Base-by-base conservation (phyloP, 2,797 vertebrate species). In the Apogon hyalosoma region DNA sequence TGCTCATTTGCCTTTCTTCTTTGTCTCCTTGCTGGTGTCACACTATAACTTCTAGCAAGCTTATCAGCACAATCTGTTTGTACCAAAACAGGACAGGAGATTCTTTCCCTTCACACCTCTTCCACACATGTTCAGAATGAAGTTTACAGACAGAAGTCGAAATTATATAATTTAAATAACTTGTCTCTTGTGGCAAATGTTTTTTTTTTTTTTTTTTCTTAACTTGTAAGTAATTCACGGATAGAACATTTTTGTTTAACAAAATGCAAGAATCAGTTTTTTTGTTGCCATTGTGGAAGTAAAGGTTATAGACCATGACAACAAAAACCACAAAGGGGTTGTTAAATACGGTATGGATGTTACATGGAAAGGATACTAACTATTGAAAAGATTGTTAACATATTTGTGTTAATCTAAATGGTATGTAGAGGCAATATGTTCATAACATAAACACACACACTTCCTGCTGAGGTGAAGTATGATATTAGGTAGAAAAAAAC, bases 21-120 rank as follows among this genome's bases (percentile, higher is more conserved):
- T 46, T 74, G 60, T 66, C 53, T 69, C 7, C 9, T 56, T 58
- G 57, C 47, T 28, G 43, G 36, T 49, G 36, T 64, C 64, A 57
- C 58, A 63, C 57, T 73, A 39, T 62, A 80, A 51, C 39, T 47
- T 69, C 45, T 62, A 62, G 7, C 3, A 11, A 16, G 50, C 55
- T 24, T 40, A 31, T 39, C 31, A 54, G 33, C 56, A 46, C 15
- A 83, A 83, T 87, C 88, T 90, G 88, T 89, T 92, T 89, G 66
- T 72, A 75, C 74, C 85, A 89, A 89, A 90, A 89, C 90, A 90
- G 53, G 52, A 82, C 75, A 71, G 24, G 36, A 50, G 28, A 74
- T 63, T 70, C 7, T 47, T 52, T 69, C 42, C 31, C 67, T 47
- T 58, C 18, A 47, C 57, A 59, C 4, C 55, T 12, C 21, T 58